These are phyloP conservation scores for Eupithecia pulchellata DNA, from an alignment of 2,888 invertebrate genomes.

Conservation along the genomic window DNA sequence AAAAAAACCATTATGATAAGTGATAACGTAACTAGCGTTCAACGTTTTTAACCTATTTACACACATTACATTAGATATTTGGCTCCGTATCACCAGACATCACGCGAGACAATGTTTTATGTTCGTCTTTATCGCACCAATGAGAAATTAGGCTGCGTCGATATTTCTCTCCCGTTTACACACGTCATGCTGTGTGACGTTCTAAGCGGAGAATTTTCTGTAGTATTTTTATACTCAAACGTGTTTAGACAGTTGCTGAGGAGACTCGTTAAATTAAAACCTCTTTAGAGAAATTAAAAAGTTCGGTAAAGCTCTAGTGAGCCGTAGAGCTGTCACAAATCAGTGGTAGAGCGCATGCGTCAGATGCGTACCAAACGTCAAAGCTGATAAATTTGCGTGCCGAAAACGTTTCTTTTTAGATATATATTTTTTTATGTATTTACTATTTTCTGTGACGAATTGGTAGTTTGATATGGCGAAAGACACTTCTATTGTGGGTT, in stretches of 20 bases:
- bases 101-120: conserved; percentile 28
- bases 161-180: conserved; percentile 22
- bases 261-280: conserved; percentile 25
- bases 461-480: conserved; percentile 60
- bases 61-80: conserved; percentile 20
- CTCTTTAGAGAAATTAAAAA: conserved; percentile 3
- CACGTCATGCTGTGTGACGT: conserved; percentile 12
- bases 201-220: conserved; percentile 23
- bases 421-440: conserved; percentile 28
- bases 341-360: conserved; percentile 38
- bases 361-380: conserved; percentile 43
- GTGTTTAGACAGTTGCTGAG: conserved; percentile 28
- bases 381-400: conserved; percentile 30
- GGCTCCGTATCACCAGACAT: conserved; percentile 27
- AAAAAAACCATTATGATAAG: neutral
- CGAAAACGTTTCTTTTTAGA: conserved; percentile 32
- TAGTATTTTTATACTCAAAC: conserved; percentile 41
- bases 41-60: conserved; percentile 5
- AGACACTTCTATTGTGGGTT: conserved; percentile 53
- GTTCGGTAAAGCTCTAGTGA: neutral
- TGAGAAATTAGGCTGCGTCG: neutral
- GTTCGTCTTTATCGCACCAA: conserved; percentile 36
- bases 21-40: neutral
- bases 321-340: conserved; percentile 8
- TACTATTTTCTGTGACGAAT: conserved; percentile 47